A percentile compares a stretch with the other conserved stretches of the same genome.
Conservation (phyloP, 1,140 invertebrate genomes). For the Copidosoma floridanum region DNA sequence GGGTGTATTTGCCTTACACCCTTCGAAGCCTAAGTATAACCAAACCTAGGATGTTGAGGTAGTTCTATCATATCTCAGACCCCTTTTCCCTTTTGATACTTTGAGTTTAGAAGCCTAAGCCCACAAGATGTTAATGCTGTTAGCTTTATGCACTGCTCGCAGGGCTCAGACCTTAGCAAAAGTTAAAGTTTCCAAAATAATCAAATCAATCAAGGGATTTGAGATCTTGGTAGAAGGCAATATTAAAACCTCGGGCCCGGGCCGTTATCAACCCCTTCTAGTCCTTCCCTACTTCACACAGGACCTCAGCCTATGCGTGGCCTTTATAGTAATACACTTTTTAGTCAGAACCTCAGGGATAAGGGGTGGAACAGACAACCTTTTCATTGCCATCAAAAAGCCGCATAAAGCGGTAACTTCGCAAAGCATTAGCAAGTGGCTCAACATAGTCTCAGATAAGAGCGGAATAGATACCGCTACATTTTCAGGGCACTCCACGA, state of each 20-base stretch:
- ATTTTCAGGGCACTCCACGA: constrained; percentile 32
- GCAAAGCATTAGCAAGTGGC: constrained; percentile 33
- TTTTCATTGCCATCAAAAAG: constrained; percentile 32
- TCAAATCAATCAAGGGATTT: too few relatives aligned
- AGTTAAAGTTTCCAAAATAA: background rate
- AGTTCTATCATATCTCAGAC: background rate
- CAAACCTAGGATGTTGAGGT: constrained; percentile 8
- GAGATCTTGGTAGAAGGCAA: background rate
- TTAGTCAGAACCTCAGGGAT: background rate
- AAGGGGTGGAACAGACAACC: background rate
- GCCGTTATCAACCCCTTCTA: background rate
- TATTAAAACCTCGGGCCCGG: background rate
- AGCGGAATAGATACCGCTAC: constrained; percentile 30
- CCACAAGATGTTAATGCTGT: background rate
- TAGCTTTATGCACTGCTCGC: background rate
- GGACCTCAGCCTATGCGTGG: background rate
- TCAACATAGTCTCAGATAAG: constrained; percentile 25
- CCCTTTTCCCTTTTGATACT: background rate
- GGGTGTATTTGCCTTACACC: constrained; percentile 1
- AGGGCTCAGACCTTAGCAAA: background rate
- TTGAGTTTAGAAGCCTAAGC: background rate
- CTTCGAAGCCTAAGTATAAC: constrained; percentile 4
- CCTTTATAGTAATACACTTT: background rate
- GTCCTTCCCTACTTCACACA: background rate
- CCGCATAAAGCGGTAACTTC: constrained; percentile 28